These are phyloP conservation scores for Drosophila pandora DNA, from an alignment of 1,140 invertebrate species.

Conservation along the genomic window DNA sequence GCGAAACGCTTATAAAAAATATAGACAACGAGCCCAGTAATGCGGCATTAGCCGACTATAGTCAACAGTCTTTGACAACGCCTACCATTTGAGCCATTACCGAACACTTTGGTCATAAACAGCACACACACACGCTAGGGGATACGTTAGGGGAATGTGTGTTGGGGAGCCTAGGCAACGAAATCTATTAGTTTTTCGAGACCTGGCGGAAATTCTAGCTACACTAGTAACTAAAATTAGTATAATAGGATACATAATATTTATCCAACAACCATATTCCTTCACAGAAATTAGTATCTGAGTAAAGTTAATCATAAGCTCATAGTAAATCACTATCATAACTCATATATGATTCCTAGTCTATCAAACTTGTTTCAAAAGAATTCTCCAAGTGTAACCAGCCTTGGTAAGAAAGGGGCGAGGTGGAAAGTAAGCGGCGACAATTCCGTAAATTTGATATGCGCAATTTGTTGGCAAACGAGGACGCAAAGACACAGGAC, in stretches of 20 bases:
- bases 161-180: slow-evolving; percentile 51
- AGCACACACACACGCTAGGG: slow-evolving; percentile 2
- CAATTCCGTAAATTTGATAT: slow-evolving; percentile 81
- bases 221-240: slow-evolving; percentile 1
- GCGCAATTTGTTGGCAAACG: slow-evolving; percentile 78
- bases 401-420: neutral
- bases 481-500: slow-evolving; percentile 23
- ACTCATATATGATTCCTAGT: too few species aligned
- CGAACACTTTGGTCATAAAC: slow-evolving; percentile 64
- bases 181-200: slow-evolving; percentile 78
- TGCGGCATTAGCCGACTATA: slow-evolving; percentile 68
- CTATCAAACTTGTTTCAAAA: neutral
- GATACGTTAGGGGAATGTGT: neutral
- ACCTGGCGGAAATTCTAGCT: slow-evolving; percentile 47
- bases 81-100: slow-evolving; percentile 73
- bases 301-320: neutral
- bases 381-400: neutral
- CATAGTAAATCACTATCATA: neutral
- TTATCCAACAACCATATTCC: too few species aligned
- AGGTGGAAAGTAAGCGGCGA: slow-evolving; percentile 40
- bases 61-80: slow-evolving; percentile 57
- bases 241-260: neutral
- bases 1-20: slow-evolving; percentile 71
- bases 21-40: slow-evolving; percentile 55
- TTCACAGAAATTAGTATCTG: too few species aligned